phyloP scores from a whole-genome alignment of 2,113 vertebrate genomes.

The Bucco capensis region DNA sequence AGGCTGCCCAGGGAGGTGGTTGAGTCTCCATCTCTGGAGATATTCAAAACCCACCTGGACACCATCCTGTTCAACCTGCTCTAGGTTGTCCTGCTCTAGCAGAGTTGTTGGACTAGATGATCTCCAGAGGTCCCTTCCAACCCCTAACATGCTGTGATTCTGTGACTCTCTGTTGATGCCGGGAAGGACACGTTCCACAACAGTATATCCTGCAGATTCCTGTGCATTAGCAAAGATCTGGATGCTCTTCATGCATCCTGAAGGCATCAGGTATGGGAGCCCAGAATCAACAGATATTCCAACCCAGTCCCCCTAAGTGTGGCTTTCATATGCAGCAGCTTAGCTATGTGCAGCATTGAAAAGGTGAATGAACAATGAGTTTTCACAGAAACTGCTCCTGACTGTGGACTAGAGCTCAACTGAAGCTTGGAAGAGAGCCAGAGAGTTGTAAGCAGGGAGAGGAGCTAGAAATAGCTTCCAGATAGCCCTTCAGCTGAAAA shows the following conservation, averaged over 20 bases:
- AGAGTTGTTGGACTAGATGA: too few relatives aligned
- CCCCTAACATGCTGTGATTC: too few relatives aligned
- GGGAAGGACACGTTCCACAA: background rate
- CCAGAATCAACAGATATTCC: background rate
- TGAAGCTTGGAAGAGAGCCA: background rate
- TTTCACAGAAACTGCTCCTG: background rate
- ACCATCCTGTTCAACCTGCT: too few relatives aligned
- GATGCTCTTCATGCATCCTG: background rate
- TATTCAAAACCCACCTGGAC: too few relatives aligned
- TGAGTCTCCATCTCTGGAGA: too few relatives aligned
- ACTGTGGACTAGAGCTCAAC: background rate
- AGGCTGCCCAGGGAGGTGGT: too few relatives aligned
- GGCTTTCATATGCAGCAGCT: background rate
- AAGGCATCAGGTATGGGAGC: background rate
- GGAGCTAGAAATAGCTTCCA: background rate
- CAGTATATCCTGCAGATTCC: background rate
- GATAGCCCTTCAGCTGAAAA: background rate
- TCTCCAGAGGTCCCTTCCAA: too few relatives aligned
- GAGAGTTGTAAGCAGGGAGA: background rate
- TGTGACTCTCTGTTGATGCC: background rate
- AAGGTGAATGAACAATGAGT: background rate
- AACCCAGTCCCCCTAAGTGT: too few relatives aligned
- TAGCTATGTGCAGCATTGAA: fast-evolving
- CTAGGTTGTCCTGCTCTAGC: too few relatives aligned
- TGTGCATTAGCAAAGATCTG: background rate